These are phyloP conservation scores for Rhodinocichla rosea DNA, from an alignment of 2,113 vertebrate species.

Conservation along the genomic window DNA sequence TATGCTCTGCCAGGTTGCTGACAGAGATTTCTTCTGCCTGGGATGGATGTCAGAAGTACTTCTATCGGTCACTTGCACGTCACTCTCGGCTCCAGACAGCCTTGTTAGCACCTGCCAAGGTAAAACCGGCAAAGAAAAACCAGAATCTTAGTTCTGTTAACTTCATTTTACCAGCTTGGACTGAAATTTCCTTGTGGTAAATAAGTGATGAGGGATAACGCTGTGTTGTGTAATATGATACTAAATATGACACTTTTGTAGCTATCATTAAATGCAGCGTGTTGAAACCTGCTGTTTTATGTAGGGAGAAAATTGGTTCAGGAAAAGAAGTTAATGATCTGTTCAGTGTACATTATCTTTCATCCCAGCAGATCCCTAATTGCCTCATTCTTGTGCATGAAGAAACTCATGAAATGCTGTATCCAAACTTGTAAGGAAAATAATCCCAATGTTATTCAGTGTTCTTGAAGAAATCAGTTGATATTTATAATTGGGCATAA, in stretches of 20 bases:
- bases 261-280: background rate
- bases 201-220: background rate
- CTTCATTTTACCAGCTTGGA: background rate
- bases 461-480: background rate
- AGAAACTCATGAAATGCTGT: background rate
- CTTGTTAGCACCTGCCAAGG: slow-evolving; percentile 84
- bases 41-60: slow-evolving; percentile 96
- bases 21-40: slow-evolving; percentile 82
- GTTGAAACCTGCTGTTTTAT: background rate
- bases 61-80: slow-evolving; percentile 89
- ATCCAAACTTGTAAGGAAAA: background rate
- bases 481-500: background rate
- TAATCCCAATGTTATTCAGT: background rate
- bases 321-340: background rate
- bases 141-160: background rate
- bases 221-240: background rate
- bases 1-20: slow-evolving; percentile 77
- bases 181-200: background rate
- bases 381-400: background rate
- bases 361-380: background rate
- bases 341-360: background rate
- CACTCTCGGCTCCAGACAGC: slow-evolving; percentile 78
- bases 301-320: background rate
- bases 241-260: background rate
- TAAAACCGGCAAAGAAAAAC: slow-evolving; percentile 16